These are phyloP conservation scores for Catostomus latipinnis DNA, from an alignment of 2,797 vertebrate genomes.

Conservation along the genomic window DNA sequence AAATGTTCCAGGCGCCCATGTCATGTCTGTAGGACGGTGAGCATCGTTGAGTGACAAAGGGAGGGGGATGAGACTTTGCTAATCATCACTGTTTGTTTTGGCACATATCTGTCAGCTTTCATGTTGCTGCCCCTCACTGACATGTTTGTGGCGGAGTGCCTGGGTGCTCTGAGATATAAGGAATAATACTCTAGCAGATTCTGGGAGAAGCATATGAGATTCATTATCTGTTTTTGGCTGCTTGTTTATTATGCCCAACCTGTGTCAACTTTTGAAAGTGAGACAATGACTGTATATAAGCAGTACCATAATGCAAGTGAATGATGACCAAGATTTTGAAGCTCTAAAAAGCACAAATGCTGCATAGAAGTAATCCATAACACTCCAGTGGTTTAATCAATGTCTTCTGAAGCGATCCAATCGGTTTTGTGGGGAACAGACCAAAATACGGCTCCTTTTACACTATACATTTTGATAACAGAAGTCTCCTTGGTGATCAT, in stretches of 20 bases:
- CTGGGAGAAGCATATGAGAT: neutral
- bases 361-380: too few species aligned
- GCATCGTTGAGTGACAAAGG: slow-evolving; percentile 7
- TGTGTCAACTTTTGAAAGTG: neutral
- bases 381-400: too few species aligned
- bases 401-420: too few species aligned
- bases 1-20: slow-evolving; percentile 29
- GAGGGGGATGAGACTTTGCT: neutral
- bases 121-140: slow-evolving; percentile 5
- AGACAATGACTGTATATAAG: neutral
- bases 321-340: too few species aligned
- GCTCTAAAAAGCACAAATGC: too few species aligned
- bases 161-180: slow-evolving; percentile 16
- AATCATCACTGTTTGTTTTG: slow-evolving; percentile 19
- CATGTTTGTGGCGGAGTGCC: neutral
- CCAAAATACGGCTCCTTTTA: too few species aligned
- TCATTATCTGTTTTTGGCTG: neutral
- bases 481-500: too few species aligned
- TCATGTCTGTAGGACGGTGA: slow-evolving; percentile 26
- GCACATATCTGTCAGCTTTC: slow-evolving; percentile 27
- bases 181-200: neutral
- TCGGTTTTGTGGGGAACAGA: too few species aligned
- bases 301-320: too few species aligned
- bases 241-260: neutral
- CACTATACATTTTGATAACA: too few species aligned